phyloP scores from a whole-genome alignment of 1,140 invertebrate genomes.

The Euglossa dilemma region DNA sequence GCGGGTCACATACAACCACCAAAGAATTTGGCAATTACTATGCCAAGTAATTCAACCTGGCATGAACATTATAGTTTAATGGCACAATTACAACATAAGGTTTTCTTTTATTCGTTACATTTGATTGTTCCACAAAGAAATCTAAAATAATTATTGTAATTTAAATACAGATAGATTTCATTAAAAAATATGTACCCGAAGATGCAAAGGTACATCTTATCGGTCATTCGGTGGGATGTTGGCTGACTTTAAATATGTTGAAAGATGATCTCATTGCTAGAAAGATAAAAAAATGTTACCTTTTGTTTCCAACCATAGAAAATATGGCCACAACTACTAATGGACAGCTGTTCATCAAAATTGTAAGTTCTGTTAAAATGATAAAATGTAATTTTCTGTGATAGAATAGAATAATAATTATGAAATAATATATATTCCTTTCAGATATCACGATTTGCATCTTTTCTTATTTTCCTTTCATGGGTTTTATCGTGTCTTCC shows the following conservation, averaged over 20 bases:
- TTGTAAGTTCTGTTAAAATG: constrained; percentile 76
- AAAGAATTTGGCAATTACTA: constrained; percentile 73
- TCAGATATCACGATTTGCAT: constrained; percentile 80
- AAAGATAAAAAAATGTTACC: constrained; percentile 84
- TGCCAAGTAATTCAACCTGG: constrained; percentile 82
- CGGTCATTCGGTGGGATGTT: constrained; percentile 93
- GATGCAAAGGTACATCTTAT: constrained; percentile 88
- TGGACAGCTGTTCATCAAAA: constrained; percentile 85
- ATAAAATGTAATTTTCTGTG: constrained; percentile 8
- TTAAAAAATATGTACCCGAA: constrained; percentile 87
- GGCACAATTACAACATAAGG: constrained; percentile 92
- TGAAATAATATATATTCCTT: constrained; percentile 18
- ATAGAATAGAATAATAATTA: not conserved
- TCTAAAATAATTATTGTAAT: not conserved
- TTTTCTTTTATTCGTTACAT: constrained; percentile 53
- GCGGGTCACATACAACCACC: constrained; percentile 86
- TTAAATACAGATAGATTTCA: constrained; percentile 84
- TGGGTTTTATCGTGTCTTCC: constrained; percentile 86
- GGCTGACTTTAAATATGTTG: constrained; percentile 90
- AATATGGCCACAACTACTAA: constrained; percentile 88
- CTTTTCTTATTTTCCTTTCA: constrained; percentile 83
- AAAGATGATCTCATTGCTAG: constrained; percentile 82
- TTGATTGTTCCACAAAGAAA: constrained; percentile 14
- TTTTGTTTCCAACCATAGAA: constrained; percentile 93
- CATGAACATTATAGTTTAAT: constrained; percentile 86